Conservation (phyloP, 2,888 invertebrate genomes). For the Meta bourneti region DNA sequence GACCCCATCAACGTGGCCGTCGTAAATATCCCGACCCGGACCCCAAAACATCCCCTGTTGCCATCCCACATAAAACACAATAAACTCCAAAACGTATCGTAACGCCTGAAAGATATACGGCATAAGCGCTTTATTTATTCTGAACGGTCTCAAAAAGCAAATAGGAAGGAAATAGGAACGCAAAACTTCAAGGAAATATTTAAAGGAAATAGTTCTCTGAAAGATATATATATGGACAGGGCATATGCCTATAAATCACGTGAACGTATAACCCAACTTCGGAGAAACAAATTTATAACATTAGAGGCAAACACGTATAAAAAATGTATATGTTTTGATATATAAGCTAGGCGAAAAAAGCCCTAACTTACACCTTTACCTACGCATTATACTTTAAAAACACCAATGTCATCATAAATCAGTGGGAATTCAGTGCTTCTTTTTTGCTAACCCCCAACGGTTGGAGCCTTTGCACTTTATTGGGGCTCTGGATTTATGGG, state of each 20-base stretch:
- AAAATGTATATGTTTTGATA: neutral
- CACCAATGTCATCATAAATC: slow-evolving; percentile 68
- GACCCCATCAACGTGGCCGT: too few relatives aligned
- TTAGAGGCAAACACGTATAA: slow-evolving; percentile 41
- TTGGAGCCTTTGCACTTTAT: slow-evolving; percentile 53
- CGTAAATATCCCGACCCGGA: too few relatives aligned
- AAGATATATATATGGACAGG: slow-evolving; percentile 50
- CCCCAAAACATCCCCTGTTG: neutral
- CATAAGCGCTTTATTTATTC: slow-evolving; percentile 28
- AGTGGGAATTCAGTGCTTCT: slow-evolving; percentile 52
- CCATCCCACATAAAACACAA: slow-evolving; percentile 35
- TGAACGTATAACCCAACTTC: slow-evolving; percentile 5
- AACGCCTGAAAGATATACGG: slow-evolving; percentile 24
- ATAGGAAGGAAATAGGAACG: slow-evolving; percentile 39
- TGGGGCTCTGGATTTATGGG: slow-evolving; percentile 60
- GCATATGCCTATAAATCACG: slow-evolving; percentile 56
- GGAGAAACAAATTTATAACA: slow-evolving; percentile 64
- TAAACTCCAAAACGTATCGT: slow-evolving; percentile 11
- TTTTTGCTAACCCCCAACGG: slow-evolving; percentile 7
- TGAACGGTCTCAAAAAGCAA: neutral
- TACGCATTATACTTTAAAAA: slow-evolving; percentile 69
- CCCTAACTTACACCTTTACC: slow-evolving; percentile 70
- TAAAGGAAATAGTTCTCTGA: slow-evolving; percentile 60
- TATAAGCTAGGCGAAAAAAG: slow-evolving; percentile 23
- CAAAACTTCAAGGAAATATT: slow-evolving; percentile 55